Base-by-base conservation (phyloP, 64 coral and sea anemone genomes). In the Montipora cactus region DNA sequence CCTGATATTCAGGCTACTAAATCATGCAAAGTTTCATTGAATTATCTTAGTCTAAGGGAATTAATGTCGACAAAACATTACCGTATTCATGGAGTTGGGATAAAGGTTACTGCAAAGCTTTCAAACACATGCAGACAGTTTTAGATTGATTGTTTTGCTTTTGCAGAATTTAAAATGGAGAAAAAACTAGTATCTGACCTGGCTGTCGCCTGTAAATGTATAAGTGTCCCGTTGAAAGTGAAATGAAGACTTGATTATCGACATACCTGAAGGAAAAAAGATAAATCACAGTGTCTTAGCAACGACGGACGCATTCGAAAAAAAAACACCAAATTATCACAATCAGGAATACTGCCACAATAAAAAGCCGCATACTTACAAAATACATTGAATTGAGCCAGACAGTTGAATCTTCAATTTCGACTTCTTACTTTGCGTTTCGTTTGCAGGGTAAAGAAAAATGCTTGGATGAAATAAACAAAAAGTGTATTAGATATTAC, bases 161-260 rank as follows among this genome's bases (percentile, higher is more conserved):
- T 11, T 57, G 7, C 53, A 57, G 6, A 11, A 11, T 8, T 6
- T 11, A 57, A 20, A 23, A 7, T 21, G 5, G 68, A 71, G 14
- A 71, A 71, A 58, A 64, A 64, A 64, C 14, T 16, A 9, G 48
- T 59, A 19, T 37, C 45, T 84, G 74, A 98, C 97, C 94, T 77
- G 94, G 97, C 49, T 93, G 94, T 83, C 97, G 80, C 89, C 88
- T 87, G 83, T 98, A 98, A 46, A 95, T 87, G 83, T 89, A 92
- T 47, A 98, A 92, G 51, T 98, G 87, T 20, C 97, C 97, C 64
- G 95, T 98, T 9, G 94, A 95, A 61, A 98, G 77, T 13, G 94
- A 93, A 57, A 98, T 92, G 67, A 98, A 98, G 37, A 98, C 97
- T 88, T 98, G 97, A 72, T 98, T 98, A 67, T 98, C 97, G 20